Base-by-base conservation (phyloP, 2,797 vertebrate genomes). In the Molossus molossus region DNA sequence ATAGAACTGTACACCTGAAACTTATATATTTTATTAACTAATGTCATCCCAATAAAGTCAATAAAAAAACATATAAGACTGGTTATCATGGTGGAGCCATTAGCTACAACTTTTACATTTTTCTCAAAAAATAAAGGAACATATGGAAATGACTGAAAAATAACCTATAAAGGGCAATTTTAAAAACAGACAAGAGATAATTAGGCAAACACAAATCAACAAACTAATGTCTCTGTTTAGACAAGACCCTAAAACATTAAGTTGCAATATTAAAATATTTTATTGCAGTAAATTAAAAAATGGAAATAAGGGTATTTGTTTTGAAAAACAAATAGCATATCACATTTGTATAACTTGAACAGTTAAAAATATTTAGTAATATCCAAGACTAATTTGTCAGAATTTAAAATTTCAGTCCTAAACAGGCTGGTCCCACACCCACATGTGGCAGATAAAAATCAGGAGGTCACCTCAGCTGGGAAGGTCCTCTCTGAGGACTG, bases 361-460 rank as follows among this genome's bases (percentile, higher is more conserved):
- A 64, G 48, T 21, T 82, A 62, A 75, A 58, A 55, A 79, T 53
- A 75, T 53, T 76, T 87, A 87, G 33, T 88, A 33, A 89, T 82
- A 62, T 82, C 45, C 21, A 69, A 62, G n/a, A 84, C 33, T 86
- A 57, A 55, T 87, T 89, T 92, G n/a, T 84, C 60, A 94, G 48
- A 87, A 83, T 83, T 95, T 93, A 67, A 88, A 94, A 91, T 72
- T 79, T 87, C 29, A 92, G 40, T 45, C 29, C 14, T 94, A 91
- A 76, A 80, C 33, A 33, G 33, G 33, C 33, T 33, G 33, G 33
- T 33, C 33, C 33, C 33, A 33, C 33, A 33, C 33, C 33, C 33
- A 33, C 33, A 33, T 33, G 33, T 33, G 33, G 33, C 33, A 33
- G 33, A 33, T 33, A 33, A 33, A 33, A 2, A 33, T 33, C 33